Base-by-base conservation (phyloP, 1,140 invertebrate species). In the Chironomus striatipennis region DNA sequence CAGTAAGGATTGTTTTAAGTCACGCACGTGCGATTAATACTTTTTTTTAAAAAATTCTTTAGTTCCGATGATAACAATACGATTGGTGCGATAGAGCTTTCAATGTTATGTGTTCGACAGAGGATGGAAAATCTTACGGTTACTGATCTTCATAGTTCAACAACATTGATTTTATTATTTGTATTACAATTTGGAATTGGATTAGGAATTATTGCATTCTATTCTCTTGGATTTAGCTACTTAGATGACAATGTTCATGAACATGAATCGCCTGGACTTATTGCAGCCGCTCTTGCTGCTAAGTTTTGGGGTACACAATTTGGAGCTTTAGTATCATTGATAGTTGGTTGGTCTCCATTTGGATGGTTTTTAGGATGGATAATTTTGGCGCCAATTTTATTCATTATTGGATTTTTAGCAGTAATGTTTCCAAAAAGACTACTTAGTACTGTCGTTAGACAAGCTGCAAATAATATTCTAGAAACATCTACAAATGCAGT, bases 171-270 rank as follows among this genome's bases (percentile, higher is more conserved):
- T 9, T 77, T 90, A 73, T 77, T 90, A 0, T 86, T 88, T 74
- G 42, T 85, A 0, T 84, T 87, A 0, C 88, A 90, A 78, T 79
- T 90, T 75, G 77, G 87, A 1, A 82, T 85, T 70, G 88, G 87
- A 10, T 81, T 90, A 67, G 86, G 85, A 8, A 85, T 85, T 17
- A 82, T 89, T 64, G 84, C 87, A 0, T 90, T 89, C 76, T 89
- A 86, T 77, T 85, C 87, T 0, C 80, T 90, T 1, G 89, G 89
- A 1, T 82, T 90, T 17, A 86, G 88, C 2, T 91, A 90, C 78
- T 83, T 90, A 34, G 89, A 90, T 76, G 89, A 90, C 76, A 90
- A 90, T 77, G 86, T 88, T 0, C 84, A 87, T 73, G 86, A 83
- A 75, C 83, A 85, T 65, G 85, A 88, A 67, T 84, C 87, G 18